Evolutionary conservation across 2,888 invertebrate genomes (phyloP).

Genomic region (Autographa gamma): DNA sequence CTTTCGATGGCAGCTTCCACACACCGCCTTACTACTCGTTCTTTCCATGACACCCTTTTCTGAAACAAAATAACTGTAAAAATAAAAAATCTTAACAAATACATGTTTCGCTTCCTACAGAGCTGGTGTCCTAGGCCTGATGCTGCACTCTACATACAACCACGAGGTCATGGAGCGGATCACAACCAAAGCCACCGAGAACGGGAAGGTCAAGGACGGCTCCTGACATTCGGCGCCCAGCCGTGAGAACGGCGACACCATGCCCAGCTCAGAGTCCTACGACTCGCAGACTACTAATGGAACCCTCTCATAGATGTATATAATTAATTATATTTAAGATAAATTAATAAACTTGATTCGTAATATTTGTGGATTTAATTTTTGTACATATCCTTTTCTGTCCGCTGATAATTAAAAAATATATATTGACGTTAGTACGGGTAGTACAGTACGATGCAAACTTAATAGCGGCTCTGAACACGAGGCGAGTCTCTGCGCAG

Average conservation of each 20-base stretch:
- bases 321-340: conserved; percentile 32
- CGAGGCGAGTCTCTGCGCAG: too few relatives aligned
- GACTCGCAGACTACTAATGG: conserved; percentile 29
- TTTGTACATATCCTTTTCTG: background rate
- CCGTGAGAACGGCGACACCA: conserved; percentile 21
- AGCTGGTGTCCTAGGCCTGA: conserved; percentile 97
- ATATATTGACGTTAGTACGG: too few relatives aligned
- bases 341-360: conserved; percentile 34
- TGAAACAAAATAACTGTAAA: background rate
- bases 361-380: conserved; percentile 6
- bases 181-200: conserved; percentile 79
- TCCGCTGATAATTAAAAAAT: too few relatives aligned
- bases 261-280: conserved; percentile 21
- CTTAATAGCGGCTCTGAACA: too few relatives aligned
- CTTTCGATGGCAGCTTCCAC: too few relatives aligned
- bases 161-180: conserved; percentile 95
- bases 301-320: background rate
- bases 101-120: conserved; percentile 78
- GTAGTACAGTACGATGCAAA: too few relatives aligned
- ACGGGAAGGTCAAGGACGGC: conserved; percentile 78
- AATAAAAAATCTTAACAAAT: background rate
- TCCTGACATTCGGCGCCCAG: conserved; percentile 70
- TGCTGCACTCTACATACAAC: conserved; percentile 99
- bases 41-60: too few relatives aligned
- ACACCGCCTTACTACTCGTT: too few relatives aligned